Evolutionary conservation across 2,888 invertebrate species (phyloP).

Genomic region (Synanthedon vespiformis): DNA sequence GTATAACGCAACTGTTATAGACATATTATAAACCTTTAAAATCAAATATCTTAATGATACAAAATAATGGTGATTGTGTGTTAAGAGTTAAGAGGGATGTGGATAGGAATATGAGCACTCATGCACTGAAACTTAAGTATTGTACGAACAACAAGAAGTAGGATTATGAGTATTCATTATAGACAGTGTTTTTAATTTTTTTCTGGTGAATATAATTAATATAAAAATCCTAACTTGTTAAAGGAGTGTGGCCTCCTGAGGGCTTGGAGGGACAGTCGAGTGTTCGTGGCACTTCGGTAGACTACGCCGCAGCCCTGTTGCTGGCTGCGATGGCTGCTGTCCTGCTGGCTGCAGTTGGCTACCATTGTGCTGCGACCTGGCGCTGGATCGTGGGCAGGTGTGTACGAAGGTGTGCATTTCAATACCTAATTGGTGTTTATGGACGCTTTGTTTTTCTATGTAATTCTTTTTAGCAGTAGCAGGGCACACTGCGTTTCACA

Average conservation of each 20-base stretch:
- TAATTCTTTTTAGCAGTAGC: too few relatives aligned
- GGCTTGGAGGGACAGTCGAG: conserved; percentile 43
- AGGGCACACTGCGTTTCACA: too few relatives aligned
- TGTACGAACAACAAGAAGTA: too few relatives aligned
- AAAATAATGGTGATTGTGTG: too few relatives aligned
- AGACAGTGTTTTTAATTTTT: too few relatives aligned
- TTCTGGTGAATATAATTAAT: not conserved
- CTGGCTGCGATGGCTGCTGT: conserved; percentile 75
- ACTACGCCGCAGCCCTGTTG: conserved; percentile 71
- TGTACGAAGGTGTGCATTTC: conserved; percentile 2
- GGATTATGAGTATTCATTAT: too few relatives aligned
- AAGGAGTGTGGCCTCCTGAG: conserved; percentile 54
- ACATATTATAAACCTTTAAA: too few relatives aligned
- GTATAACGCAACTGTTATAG: too few relatives aligned
- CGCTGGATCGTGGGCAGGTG: conserved; percentile 75
- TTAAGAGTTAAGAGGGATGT: too few relatives aligned
- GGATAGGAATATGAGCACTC: too few relatives aligned
- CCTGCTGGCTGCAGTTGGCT: conserved; percentile 76
- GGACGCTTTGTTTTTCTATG: not conserved
- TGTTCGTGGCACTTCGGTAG: conserved; percentile 56
- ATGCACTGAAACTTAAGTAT: too few relatives aligned
- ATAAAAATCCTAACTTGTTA: not conserved
- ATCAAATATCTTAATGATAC: too few relatives aligned
- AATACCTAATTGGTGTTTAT: not conserved
- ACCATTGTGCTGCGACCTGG: conserved; percentile 81